phyloP scores from a whole-genome alignment of 1,140 invertebrate genomes.

The Macrocentrus cingulum region DNA sequence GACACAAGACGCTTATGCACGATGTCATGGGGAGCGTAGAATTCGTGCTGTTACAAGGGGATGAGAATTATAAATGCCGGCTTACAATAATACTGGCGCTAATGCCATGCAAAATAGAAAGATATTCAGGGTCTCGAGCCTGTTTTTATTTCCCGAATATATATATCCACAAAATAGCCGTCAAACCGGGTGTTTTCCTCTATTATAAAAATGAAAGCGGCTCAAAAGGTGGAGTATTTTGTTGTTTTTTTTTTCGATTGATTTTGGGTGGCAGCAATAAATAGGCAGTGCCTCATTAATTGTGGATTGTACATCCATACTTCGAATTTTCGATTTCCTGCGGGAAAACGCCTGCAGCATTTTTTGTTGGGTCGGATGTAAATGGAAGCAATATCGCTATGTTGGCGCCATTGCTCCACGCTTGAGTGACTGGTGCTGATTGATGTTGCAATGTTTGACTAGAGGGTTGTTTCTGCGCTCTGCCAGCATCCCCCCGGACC shows the following conservation, averaged over 20 bases:
- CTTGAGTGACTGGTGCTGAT: conserved; percentile 59
- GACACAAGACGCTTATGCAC: conserved; percentile 35
- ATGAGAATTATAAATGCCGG: conserved; percentile 48
- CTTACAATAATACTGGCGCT: conserved; percentile 53
- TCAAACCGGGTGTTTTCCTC: too few species aligned
- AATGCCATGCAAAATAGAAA: conserved; percentile 50
- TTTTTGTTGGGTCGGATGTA: conserved; percentile 38
- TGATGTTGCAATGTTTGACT: conserved; percentile 60
- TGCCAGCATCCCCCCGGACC: conserved; percentile 52
- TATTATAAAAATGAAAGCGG: not conserved
- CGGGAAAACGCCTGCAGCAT: conserved; percentile 14
- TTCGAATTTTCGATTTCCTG: conserved; percentile 4
- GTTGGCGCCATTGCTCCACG: conserved; percentile 52
- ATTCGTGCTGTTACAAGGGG: conserved; percentile 28
- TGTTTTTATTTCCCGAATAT: conserved; percentile 7
- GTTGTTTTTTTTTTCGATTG: too few species aligned
- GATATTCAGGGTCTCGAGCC: not conserved
- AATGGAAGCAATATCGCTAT: conserved; percentile 55
- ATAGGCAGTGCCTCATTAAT: too few species aligned
- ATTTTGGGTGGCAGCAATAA: too few species aligned
- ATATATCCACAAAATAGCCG: not conserved
- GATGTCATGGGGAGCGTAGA: conserved; percentile 23
- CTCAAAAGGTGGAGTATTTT: too few species aligned
- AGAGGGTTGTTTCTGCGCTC: conserved; percentile 57
- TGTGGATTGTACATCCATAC: not conserved